Evolutionary conservation across 2,113 vertebrate genomes (phyloP).

Genomic region (Taxidea taxus): DNA sequence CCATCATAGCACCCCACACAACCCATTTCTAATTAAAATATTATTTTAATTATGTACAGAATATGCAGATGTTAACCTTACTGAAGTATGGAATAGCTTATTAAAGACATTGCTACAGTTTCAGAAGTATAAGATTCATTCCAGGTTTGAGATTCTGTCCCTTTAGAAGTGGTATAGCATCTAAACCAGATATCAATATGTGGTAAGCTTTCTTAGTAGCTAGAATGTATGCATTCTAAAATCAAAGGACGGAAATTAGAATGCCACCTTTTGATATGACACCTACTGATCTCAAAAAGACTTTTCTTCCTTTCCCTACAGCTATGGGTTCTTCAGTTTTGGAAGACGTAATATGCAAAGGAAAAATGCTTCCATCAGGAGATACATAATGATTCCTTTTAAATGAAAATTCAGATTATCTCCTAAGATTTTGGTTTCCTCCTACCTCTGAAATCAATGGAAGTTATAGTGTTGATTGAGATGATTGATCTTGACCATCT

Average conservation of each 20-base stretch:
- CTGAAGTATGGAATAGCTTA: neutral
- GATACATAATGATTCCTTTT: neutral
- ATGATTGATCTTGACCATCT: neutral
- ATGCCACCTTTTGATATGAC: neutral
- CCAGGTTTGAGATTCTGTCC: neutral
- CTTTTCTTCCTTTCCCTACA: neutral
- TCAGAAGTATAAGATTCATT: neutral
- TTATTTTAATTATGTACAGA: neutral
- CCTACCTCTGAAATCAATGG: neutral
- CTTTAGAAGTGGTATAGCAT: neutral
- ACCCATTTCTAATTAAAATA: neutral
- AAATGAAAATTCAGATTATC: neutral
- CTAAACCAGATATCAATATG: neutral
- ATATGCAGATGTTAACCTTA: neutral
- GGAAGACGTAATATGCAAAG: neutral
- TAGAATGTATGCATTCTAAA: neutral
- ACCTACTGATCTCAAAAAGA: neutral
- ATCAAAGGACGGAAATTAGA: neutral
- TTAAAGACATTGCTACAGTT: neutral
- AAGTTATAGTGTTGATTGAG: neutral
- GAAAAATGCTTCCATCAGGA: neutral
- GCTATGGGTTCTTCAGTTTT: neutral
- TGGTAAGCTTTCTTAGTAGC: neutral
- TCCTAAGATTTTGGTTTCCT: neutral
- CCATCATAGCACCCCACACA: rapidly evolving